phyloP scores from a whole-genome alignment of 2,888 invertebrate genomes.

The Cosmopolites sordidus region DNA sequence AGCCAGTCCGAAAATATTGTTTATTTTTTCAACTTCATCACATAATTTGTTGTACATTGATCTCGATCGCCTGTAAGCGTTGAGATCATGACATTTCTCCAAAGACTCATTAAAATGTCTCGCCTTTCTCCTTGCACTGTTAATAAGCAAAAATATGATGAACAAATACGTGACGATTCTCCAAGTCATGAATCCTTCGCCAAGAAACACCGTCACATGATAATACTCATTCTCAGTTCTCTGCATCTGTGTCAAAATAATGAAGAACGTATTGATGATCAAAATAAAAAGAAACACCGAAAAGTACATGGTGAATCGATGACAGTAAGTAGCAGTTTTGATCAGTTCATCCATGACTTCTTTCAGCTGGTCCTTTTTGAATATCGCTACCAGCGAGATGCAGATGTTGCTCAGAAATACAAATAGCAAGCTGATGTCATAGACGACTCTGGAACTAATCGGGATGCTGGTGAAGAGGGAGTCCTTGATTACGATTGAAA shows the following conservation, averaged over 20 bases:
- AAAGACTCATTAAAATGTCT: constrained; percentile 12
- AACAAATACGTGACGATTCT: constrained; percentile 12
- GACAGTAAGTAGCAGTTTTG: not conserved
- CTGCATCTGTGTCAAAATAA: constrained; percentile 11
- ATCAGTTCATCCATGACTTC: constrained; percentile 6
- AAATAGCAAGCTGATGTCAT: constrained; percentile 15
- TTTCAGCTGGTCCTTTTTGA: constrained; percentile 2
- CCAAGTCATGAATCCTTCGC: constrained; percentile 17
- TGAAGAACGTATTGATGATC: constrained; percentile 10
- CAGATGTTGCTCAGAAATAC: constrained; percentile 15
- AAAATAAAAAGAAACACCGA: constrained; percentile 9
- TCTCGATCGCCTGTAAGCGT: not conserved
- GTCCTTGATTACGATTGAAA: constrained; percentile 14
- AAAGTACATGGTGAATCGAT: constrained; percentile 12
- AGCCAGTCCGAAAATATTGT: constrained; percentile 13
- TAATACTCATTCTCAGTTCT: constrained; percentile 11
- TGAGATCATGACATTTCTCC: not conserved
- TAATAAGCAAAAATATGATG: constrained; percentile 16
- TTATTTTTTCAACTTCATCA: constrained; percentile 12
- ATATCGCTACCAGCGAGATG: constrained; percentile 12
- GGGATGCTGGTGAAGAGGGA: constrained; percentile 9
- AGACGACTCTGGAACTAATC: constrained; percentile 12
- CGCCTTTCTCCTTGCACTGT: constrained; percentile 5
- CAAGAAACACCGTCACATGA: constrained; percentile 11
- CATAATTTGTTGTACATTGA: constrained; percentile 13